These are phyloP conservation scores for Drosophila nebulosa DNA, from an alignment of 1,140 invertebrate species.

Conservation along the genomic window DNA sequence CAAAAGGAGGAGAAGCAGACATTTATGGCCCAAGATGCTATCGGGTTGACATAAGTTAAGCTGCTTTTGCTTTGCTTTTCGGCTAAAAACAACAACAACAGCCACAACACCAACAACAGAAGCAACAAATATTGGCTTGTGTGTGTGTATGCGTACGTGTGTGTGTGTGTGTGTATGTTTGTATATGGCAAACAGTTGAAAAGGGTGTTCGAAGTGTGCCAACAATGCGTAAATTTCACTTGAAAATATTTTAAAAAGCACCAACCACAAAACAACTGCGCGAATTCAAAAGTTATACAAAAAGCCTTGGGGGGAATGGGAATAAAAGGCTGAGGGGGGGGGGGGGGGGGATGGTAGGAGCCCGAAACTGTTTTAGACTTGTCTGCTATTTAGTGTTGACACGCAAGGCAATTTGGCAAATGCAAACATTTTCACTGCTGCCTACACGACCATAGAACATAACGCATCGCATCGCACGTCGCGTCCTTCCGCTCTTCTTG, in stretches of 20 bases:
- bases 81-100: conserved; percentile 65
- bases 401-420: conserved; percentile 76
- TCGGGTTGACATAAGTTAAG: conserved; percentile 79
- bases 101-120: conserved; percentile 16
- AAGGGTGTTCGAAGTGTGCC: conserved; percentile 61
- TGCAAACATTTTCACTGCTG: conserved; percentile 63
- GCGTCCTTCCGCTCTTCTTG: conserved; percentile 1
- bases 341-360: neutral
- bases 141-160: neutral
- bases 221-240: conserved; percentile 64
- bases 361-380: conserved; percentile 53
- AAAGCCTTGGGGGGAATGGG: neutral
- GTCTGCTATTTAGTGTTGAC: conserved; percentile 79
- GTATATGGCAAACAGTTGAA: conserved; percentile 48
- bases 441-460: conserved; percentile 40
- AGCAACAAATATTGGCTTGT: conserved; percentile 12
- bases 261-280: conserved; percentile 59
- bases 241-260: conserved; percentile 62
- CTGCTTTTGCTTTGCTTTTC: conserved; percentile 72
- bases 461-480: conserved; percentile 43
- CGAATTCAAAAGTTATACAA: conserved; percentile 65
- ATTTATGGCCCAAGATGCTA: conserved; percentile 75
- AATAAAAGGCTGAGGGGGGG: neutral
- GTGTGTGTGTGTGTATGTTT: conserved; percentile 19
- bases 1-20: conserved; percentile 44